Evolutionary conservation across 2,113 vertebrate species (phyloP).

Genomic region (Poecilia latipinna): DNA sequence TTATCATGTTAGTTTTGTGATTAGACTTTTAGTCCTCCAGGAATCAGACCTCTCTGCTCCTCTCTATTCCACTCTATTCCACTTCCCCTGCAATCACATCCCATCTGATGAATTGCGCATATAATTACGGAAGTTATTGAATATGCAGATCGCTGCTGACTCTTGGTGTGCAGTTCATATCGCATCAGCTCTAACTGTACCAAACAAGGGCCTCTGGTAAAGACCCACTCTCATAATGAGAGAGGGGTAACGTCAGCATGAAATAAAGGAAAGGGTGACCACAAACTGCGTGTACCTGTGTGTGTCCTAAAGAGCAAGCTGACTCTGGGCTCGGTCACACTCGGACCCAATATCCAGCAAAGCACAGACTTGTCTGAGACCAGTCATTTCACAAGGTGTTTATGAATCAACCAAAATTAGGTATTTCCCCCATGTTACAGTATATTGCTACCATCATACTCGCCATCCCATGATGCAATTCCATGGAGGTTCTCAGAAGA

Average conservation of each 20-base stretch:
- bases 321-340: conserved; percentile 17
- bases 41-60: conserved; percentile 81
- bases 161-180: conserved; percentile 78
- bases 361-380: conserved; percentile 34
- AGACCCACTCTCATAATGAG: conserved; percentile 77
- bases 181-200: conserved; percentile 79
- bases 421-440: conserved; percentile 72
- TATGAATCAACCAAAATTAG: conserved; percentile 71
- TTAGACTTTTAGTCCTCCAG: conserved; percentile 83
- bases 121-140: conserved; percentile 87
- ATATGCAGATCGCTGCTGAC: conserved; percentile 84
- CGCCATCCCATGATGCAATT: conserved; percentile 68
- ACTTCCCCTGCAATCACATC: conserved; percentile 85
- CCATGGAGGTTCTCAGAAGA: conserved; percentile 59
- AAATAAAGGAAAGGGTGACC: conserved; percentile 70
- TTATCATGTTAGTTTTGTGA: conserved; percentile 87
- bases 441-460: conserved; percentile 67
- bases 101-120: conserved; percentile 85
- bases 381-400: conserved; percentile 58
- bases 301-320: conserved; percentile 35
- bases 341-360: conserved; percentile 30
- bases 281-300: conserved; percentile 37
- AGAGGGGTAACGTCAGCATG: conserved; percentile 67
- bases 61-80: conserved; percentile 75
- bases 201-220: conserved; percentile 78